These are phyloP conservation scores for Selenia dentaria DNA, from an alignment of 2,888 invertebrate species.

Conservation along the genomic window DNA sequence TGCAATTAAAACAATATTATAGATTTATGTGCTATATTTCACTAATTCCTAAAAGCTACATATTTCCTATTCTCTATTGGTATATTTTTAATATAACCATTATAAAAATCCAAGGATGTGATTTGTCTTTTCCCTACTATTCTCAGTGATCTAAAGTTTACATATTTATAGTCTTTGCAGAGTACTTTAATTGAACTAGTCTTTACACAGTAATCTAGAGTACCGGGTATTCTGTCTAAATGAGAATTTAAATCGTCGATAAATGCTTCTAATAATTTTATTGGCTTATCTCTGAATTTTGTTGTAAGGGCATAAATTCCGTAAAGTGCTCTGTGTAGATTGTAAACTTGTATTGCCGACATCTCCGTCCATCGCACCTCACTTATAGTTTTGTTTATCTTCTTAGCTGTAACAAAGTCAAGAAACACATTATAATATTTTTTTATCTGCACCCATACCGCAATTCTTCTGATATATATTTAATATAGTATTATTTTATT, in stretches of 20 bases:
- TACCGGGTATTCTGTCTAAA: constrained; percentile 76
- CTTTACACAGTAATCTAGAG: constrained; percentile 84
- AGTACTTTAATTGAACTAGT: constrained; percentile 85
- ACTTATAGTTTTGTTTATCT: constrained; percentile 86
- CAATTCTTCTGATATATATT: too few species aligned
- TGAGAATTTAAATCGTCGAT: constrained; percentile 39
- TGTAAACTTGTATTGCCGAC: constrained; percentile 87
- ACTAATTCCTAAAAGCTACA: constrained; percentile 58
- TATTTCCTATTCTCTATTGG: constrained; percentile 54
- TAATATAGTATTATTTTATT: too few species aligned
- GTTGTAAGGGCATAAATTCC: constrained; percentile 86
- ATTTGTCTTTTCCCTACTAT: constrained; percentile 89
- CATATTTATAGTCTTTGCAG: constrained; percentile 87
- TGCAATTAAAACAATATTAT: constrained; percentile 6
- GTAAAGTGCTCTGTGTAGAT: constrained; percentile 88
- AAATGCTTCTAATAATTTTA: constrained; percentile 87
- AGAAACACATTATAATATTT: background rate
- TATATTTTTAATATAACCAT: constrained; percentile 91
- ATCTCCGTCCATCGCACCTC: constrained; percentile 87
- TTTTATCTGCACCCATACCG: too few species aligned
- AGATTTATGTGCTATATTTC: constrained; percentile 32
- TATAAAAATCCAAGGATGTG: constrained; percentile 92
- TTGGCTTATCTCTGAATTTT: constrained; percentile 82
- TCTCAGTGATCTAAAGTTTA: constrained; percentile 87
- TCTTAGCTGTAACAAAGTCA: constrained; percentile 87